Conservation (phyloP, 2,797 vertebrate genomes). For the Artibeus lituratus region DNA sequence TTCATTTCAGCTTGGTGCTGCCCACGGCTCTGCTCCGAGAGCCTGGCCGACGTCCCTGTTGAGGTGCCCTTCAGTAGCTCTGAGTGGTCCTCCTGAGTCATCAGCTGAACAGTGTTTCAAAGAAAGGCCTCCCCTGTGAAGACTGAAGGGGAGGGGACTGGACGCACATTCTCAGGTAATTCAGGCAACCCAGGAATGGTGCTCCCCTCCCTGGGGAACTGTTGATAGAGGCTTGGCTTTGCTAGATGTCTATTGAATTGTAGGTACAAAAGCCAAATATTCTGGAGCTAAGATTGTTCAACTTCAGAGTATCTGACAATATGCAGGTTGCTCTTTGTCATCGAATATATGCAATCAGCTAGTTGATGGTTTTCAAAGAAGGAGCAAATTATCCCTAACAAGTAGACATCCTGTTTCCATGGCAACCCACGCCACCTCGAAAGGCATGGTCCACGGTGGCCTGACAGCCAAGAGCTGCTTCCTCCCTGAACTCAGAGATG, state of each 20-base stretch:
- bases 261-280: not conserved
- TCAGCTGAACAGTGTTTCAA: slow-evolving; percentile 64
- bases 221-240: not conserved
- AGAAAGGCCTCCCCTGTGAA: slow-evolving; percentile 35
- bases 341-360: not conserved
- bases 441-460: not conserved
- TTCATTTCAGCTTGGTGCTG: not conserved
- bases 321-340: not conserved
- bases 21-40: not conserved
- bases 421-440: slow-evolving; percentile 68
- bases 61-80: slow-evolving; percentile 29
- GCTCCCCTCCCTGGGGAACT: not conserved
- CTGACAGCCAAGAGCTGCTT: not conserved
- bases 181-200: not conserved
- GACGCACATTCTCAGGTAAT: slow-evolving; percentile 31
- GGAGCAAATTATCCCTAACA: not conserved
- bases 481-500: not conserved
- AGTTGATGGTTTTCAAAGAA: not conserved
- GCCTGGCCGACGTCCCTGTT: slow-evolving; percentile 46
- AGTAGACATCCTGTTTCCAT: slow-evolving; percentile 69
- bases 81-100: slow-evolving; percentile 56
- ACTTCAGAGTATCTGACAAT: not conserved
- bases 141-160: not conserved
- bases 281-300: not conserved
- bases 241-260: not conserved